phyloP scores from a whole-genome alignment of 2,888 invertebrate genomes.

The Cotesia congregata region DNA sequence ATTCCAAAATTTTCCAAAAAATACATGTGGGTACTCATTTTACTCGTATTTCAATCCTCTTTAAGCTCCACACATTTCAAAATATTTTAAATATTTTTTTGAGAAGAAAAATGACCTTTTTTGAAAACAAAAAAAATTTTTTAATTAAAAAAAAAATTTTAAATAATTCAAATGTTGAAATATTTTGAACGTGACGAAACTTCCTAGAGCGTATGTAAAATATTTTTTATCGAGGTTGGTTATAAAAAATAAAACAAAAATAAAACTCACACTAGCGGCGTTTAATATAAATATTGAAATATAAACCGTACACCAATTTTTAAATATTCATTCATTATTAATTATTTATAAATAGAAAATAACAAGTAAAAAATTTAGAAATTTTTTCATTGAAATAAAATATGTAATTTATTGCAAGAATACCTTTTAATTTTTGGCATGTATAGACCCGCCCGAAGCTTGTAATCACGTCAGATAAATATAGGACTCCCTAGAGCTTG shows the following conservation, averaged over 20 bases:
- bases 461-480: constrained; percentile 49
- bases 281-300: not conserved
- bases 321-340: no score
- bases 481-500: constrained; percentile 44
- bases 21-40: not conserved
- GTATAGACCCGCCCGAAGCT: constrained; percentile 26
- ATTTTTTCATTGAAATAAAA: not conserved
- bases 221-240: not conserved
- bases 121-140: not conserved
- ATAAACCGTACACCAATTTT: not conserved
- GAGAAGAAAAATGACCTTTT: not conserved
- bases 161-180: constrained; percentile 55
- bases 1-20: no score
- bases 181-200: constrained; percentile 42
- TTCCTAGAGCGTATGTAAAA: constrained; percentile 4
- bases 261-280: not conserved
- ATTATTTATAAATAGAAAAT: not conserved
- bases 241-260: not conserved
- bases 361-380: not conserved
- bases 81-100: not conserved
- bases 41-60: not conserved
- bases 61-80: not conserved
- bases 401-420: not conserved
- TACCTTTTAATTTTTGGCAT: not conserved
- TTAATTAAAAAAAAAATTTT: not conserved